A percentile compares a stretch with the other conserved stretches of the same genome.
These are phyloP conservation scores for Melospiza melodia DNA, from an alignment of 2,113 vertebrate species.

Conservation along the genomic window DNA sequence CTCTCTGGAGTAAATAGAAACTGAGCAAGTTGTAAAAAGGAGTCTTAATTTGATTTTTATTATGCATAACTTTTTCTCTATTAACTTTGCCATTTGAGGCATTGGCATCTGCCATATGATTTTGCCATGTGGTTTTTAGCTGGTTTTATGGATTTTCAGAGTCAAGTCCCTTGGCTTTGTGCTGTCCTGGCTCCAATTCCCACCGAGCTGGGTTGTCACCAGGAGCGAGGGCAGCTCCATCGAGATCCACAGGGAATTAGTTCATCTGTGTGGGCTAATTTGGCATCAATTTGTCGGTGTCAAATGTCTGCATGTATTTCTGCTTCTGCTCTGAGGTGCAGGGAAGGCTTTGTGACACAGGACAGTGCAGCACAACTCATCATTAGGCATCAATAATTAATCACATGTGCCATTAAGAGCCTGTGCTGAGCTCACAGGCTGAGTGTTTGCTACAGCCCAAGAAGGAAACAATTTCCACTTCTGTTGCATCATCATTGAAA, in stretches of 20 bases:
- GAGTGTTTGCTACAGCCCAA: not conserved
- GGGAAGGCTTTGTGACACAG: not conserved
- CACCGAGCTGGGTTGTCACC: not conserved
- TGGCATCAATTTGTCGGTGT: not conserved
- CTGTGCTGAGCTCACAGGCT: not conserved
- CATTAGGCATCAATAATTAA: not conserved
- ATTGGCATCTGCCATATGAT: not conserved
- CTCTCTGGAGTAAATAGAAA: not conserved
- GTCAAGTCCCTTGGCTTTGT: not conserved
- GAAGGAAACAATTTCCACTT: not conserved
- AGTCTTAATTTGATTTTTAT: not conserved
- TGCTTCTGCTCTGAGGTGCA: not conserved
- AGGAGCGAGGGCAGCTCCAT: not conserved
- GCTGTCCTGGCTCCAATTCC: rapidly evolving
- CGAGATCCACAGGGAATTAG: not conserved
- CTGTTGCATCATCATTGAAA: not conserved
- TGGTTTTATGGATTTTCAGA: not conserved
- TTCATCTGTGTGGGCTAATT: not conserved
- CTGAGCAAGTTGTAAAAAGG: not conserved
- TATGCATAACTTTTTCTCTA: not conserved
- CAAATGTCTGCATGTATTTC: not conserved
- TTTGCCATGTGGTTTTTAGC: not conserved
- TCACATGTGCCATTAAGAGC: not conserved
- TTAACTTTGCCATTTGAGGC: not conserved
- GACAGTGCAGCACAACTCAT: not conserved